These are phyloP conservation scores for Etheostoma perlongum DNA, from an alignment of 2,797 vertebrate genomes.

Conservation along the genomic window DNA sequence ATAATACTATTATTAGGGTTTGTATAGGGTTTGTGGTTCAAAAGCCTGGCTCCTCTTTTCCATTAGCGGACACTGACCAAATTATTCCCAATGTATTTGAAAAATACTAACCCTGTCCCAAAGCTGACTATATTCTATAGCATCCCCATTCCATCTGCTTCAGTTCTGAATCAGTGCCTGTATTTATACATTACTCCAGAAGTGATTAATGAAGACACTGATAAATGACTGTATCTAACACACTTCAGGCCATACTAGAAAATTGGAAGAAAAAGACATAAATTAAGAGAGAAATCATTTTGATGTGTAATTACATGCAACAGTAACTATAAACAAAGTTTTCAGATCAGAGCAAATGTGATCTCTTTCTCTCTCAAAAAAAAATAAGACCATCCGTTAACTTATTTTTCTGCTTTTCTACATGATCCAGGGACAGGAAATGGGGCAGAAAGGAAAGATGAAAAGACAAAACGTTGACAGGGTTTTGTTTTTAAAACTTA, in stretches of 20 bases:
- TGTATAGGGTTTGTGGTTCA: neutral
- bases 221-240: constrained; percentile 34
- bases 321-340: constrained; percentile 26
- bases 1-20: neutral
- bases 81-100: neutral
- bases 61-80: neutral
- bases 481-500: neutral
- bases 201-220: constrained; percentile 41
- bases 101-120: neutral
- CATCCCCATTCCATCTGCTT: neutral
- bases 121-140: neutral
- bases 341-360: neutral
- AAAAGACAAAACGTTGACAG: no score
- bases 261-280: constrained; percentile 14
- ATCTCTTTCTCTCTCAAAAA: neutral
- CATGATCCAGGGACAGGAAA: neutral
- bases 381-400: neutral
- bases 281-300: constrained; percentile 32
- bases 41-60: neutral
- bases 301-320: constrained; percentile 45
- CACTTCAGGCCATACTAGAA: neutral
- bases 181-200: constrained; percentile 14
- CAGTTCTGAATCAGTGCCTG: constrained; percentile 22
- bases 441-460: neutral
- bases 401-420: neutral